A percentile compares a stretch with the other conserved stretches of the same genome.
These are phyloP conservation scores for Blennius ocellaris DNA, from an alignment of 2,113 vertebrate genomes.

Conservation along the genomic window DNA sequence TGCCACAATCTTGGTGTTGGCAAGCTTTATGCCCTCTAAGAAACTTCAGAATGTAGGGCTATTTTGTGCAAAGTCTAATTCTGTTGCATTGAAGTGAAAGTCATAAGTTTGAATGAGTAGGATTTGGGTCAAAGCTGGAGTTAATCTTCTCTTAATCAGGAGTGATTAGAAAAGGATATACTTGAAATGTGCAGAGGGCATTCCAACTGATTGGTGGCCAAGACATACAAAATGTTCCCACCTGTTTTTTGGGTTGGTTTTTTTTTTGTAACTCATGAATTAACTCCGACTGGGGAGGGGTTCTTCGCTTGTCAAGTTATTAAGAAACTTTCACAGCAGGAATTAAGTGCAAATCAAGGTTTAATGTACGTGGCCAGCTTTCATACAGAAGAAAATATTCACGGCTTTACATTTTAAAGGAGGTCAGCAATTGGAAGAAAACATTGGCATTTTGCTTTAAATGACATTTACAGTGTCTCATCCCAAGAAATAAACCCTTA, in stretches of 20 bases:
- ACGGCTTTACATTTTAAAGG: slow-evolving; percentile 44
- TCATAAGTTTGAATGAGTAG: slow-evolving; percentile 2
- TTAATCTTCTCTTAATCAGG: slow-evolving; percentile 12
- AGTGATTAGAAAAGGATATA: neutral
- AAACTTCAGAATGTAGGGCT: slow-evolving; percentile 29
- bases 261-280: slow-evolving; percentile 1
- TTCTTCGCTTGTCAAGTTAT: neutral
- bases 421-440: slow-evolving; percentile 58
- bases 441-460: slow-evolving; percentile 67
- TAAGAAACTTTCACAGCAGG: slow-evolving; percentile 3
- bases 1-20: slow-evolving; percentile 9
- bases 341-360: neutral
- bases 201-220: slow-evolving; percentile 7
- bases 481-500: slow-evolving; percentile 47
- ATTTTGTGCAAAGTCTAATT: slow-evolving; percentile 20
- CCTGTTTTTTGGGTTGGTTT: neutral
- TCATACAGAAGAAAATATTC: slow-evolving; percentile 35
- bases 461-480: slow-evolving; percentile 63
- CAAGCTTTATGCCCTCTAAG: slow-evolving; percentile 28
- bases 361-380: slow-evolving; percentile 4
- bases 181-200: slow-evolving; percentile 1
- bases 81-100: neutral
- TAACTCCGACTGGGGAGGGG: neutral
- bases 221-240: slow-evolving; percentile 10
- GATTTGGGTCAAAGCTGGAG: slow-evolving; percentile 22